Base-by-base conservation (phyloP, 2,888 invertebrate genomes). In the Flexamia atlantica region DNA sequence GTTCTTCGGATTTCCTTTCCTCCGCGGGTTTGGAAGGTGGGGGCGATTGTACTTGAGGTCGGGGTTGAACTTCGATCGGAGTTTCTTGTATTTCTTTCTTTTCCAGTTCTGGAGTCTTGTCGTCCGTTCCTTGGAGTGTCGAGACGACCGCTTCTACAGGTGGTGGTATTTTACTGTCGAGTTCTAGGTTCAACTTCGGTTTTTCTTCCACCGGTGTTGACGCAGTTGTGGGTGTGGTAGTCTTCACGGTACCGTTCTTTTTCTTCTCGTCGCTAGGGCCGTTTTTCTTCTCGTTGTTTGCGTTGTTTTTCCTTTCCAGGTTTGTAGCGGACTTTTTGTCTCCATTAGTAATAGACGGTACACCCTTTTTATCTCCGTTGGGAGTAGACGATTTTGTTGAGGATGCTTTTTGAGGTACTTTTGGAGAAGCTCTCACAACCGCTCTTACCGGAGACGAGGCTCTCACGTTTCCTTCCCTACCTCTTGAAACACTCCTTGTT, bases 241-340 rank as follows among this genome's bases (percentile, higher is more conserved):
- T 82, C 28, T 72, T 70, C 36, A 10, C 40, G 20, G 12, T 64
- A 14, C 23, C 30, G 60, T 81, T 60, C 23, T 25, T 25, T 30
- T 28, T 57, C 23, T 20, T 23, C 12, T 60, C 23, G 64, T 70
- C 12, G 40, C 32, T 76, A 10, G 50, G 40, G 12, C 76, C 50
- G 17, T 42, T 50, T 50, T 50, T 14, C 84, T 83, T 17, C 81
- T 32, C 25, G 76, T 76, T 30, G 72, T 85, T 81, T 68, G 81
- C 25, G 64, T 84, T 60, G 80, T 82, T 84, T 84, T 53, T 85
- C 84, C 85, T 87, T 74, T 84, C 72, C 40, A 84, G 81, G 14
- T 79, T 76, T 23, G 84, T 70, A 9, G 72, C 46, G 25, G 28
- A 80, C 28, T 64, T 64, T 17, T 64, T 64, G 17, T 10, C 64